Evolutionary conservation across 2,113 vertebrate species (phyloP), one percentile per base, ranked within the genome.

Genomic region (Oostethus manadensis): DNA sequence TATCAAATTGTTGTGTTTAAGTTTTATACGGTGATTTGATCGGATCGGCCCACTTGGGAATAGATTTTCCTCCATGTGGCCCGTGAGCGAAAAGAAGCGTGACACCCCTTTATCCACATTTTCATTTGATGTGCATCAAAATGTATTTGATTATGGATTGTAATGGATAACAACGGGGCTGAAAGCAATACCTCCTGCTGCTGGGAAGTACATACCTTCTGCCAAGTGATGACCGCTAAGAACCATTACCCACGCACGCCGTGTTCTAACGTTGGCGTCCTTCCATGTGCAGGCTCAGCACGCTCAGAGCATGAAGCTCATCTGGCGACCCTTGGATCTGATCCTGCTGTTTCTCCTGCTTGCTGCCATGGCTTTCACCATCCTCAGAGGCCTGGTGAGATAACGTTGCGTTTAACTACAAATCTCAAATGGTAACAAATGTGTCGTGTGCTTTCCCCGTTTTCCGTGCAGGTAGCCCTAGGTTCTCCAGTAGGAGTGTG

Each of bases 361-460:
- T 18, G 81, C 86, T 2, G 78, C 87, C 0, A 87, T 88, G 0
- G 70, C 70, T 5, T 94, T 95, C 86, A 93, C 92, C 1, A 29
- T 93, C 68, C 93, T 97, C 78, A 90, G 94, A 78, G 94, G 94
- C 22, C 60, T 97, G 88, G 95, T 97, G 77, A 89, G 91, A 79
- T 42, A 58, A 51, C 46, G 10, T 11, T 15, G 10, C n/a, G 2
- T 21, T 48, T 20, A 42, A 42, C 13, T 4, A 42, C 46, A n/a
- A 20, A 17, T 4, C 3, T n/a, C 2, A n/a, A 18, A 16, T 10
- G n/a, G 10, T n/a, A 49, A 6, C 4, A 10, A 47, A 8, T 20
- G 1, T 50, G 10, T 21, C 13, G 48, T 11, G 10, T 48, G 14
- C 17, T 38, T 50, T 13, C 26, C 5, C 29, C 29, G 5, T 7